Evolutionary conservation across 2,797 vertebrate species (phyloP).

Genomic region (Onychomys torridus): DNA sequence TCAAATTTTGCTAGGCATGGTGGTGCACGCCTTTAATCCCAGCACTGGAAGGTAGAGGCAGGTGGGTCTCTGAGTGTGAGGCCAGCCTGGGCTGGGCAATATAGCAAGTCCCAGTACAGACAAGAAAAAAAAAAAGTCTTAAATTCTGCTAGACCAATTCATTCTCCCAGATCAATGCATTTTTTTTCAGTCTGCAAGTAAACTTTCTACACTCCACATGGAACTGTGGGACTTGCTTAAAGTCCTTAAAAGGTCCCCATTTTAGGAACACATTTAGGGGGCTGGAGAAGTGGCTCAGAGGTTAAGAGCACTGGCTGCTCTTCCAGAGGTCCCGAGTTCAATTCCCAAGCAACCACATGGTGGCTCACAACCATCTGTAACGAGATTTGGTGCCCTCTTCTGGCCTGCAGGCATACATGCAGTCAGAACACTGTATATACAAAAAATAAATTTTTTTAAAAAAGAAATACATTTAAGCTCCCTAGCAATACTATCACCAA

Average conservation of each 20-base stretch:
- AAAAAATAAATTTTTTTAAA: too few species aligned
- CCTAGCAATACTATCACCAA: not conserved
- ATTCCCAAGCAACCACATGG: too few species aligned
- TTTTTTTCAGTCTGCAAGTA: not conserved
- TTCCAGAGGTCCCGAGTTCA: too few species aligned
- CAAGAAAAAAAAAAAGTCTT: not conserved
- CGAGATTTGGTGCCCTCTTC: too few species aligned
- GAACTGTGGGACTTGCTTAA: not conserved
- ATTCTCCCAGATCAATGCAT: not conserved
- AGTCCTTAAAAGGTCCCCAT: not conserved
- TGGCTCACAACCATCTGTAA: too few species aligned
- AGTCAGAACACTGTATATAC: too few species aligned
- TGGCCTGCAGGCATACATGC: too few species aligned
- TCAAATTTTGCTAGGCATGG: not conserved
- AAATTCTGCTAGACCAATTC: too few species aligned
- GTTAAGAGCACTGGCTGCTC: too few species aligned
- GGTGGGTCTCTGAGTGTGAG: not conserved
- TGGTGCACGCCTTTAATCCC: not conserved
- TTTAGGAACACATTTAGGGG: not conserved
- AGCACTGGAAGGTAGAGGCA: not conserved
- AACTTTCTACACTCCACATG: conserved; percentile 8
- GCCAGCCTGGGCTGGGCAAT: not conserved
- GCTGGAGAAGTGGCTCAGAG: too few species aligned
- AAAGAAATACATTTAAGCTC: not conserved
- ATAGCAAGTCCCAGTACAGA: not conserved